Conservation (phyloP, 2,797 vertebrate genomes). For the Poecile montanus region DNA sequence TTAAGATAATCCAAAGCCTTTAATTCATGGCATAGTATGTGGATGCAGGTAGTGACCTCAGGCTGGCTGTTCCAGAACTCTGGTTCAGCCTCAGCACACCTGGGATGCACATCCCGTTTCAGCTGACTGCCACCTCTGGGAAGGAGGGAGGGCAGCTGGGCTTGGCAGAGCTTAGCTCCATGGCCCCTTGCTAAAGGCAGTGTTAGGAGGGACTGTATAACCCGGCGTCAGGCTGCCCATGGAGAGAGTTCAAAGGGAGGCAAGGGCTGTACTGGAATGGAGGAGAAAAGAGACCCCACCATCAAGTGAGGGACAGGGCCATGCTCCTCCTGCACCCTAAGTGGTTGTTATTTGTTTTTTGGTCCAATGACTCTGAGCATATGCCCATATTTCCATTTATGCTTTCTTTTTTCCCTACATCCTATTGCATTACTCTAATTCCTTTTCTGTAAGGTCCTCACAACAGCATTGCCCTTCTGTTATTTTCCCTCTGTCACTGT, state of each 20-base stretch:
- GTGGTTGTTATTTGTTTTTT: background rate
- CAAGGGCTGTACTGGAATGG: background rate
- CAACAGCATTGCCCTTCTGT: background rate
- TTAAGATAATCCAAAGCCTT: background rate
- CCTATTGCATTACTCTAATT: background rate
- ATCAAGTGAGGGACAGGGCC: background rate
- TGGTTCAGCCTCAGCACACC: background rate
- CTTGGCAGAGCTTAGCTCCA: background rate
- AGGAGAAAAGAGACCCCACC: background rate
- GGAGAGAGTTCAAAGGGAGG: background rate
- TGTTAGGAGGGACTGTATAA: background rate
- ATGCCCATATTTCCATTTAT: accelerated
- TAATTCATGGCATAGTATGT: accelerated
- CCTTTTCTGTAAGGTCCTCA: background rate
- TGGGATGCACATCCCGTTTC: background rate
- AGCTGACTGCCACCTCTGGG: background rate
- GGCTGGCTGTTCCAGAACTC: background rate
- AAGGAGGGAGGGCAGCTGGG: background rate
- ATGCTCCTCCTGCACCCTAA: background rate
- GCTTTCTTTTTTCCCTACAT: background rate
- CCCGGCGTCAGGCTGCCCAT: accelerated
- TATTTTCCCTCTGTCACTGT: background rate
- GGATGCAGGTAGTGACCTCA: background rate
- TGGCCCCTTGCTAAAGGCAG: background rate
- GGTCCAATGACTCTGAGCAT: background rate